phyloP scores from a whole-genome alignment of 2,797 vertebrate genomes.

The Rhinichthys osculus region DNA sequence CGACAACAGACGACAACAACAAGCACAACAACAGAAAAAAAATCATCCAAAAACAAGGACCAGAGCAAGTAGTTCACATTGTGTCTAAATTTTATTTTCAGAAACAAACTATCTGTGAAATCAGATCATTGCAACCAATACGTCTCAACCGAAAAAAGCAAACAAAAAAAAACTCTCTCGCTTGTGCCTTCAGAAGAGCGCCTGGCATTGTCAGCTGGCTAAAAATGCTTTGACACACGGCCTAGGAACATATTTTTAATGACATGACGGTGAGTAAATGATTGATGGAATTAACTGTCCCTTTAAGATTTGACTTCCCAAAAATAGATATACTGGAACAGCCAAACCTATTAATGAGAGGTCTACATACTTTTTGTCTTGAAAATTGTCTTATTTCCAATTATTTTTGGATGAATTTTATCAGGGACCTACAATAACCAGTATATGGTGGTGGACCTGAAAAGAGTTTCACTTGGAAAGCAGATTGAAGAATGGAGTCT shows the following conservation, averaged over 20 bases:
- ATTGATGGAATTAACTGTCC: not conserved
- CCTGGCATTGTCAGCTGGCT: not conserved
- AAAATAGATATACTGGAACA: not conserved
- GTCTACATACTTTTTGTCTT: not conserved
- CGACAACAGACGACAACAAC: not conserved
- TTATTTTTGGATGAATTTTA: not conserved
- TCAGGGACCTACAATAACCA: slow-evolving; percentile 91
- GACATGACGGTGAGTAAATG: not conserved
- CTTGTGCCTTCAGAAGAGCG: not conserved
- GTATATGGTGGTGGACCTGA: slow-evolving; percentile 92
- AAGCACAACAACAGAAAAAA: not conserved
- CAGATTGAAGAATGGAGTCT: slow-evolving; percentile 82
- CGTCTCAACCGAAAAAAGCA: fast-evolving
- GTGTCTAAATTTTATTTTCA: not conserved
- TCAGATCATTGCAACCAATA: not conserved
- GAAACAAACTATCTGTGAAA: not conserved
- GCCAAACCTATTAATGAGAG: not conserved
- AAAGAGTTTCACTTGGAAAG: slow-evolving; percentile 77
- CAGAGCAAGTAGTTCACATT: not conserved
- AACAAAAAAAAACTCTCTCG: not conserved
- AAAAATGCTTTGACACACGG: not conserved
- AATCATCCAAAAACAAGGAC: not conserved
- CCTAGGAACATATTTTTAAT: not conserved
- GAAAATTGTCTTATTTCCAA: not conserved
- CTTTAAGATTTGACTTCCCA: not conserved